Percentiles rank a stretch among this genome's conserved stretches.
phyloP scores from a whole-genome alignment of 2,888 invertebrate species.

The Gymnoscelis rufifasciata region DNA sequence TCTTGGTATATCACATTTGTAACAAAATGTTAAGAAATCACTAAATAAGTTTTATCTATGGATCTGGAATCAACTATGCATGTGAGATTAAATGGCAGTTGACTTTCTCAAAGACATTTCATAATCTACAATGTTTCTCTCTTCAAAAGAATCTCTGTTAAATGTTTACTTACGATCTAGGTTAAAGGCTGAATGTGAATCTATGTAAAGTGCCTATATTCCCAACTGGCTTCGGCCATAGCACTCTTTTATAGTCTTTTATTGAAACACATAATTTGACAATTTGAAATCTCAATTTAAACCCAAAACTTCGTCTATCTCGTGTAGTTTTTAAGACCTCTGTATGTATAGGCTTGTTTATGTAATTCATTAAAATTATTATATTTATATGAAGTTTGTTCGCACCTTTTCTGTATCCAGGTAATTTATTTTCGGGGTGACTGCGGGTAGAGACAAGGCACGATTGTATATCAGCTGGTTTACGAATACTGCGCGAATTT shows the following conservation, averaged over 20 bases:
- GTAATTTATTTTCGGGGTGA: constrained; percentile 15
- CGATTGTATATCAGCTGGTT: constrained; percentile 1
- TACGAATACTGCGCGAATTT: neutral
- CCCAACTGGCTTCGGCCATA: neutral
- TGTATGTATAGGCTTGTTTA: constrained; percentile 31
- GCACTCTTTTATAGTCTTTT: neutral
- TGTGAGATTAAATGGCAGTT: too few species aligned
- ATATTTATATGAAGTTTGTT: constrained; percentile 29
- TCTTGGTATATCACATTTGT: too few species aligned
- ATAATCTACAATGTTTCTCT: too few species aligned
- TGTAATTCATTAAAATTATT: constrained; percentile 18
- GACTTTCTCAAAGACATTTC: too few species aligned
- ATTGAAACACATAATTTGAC: constrained; percentile 5
- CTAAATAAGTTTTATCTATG: too few species aligned
- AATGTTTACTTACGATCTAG: constrained; percentile 2
- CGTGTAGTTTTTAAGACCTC: constrained; percentile 29
- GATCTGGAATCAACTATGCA: too few species aligned
- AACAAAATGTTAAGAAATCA: too few species aligned
- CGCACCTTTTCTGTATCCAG: constrained; percentile 24
- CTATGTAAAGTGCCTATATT: constrained; percentile 12
- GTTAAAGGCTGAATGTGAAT: constrained; percentile 11
- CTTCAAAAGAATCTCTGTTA: constrained; percentile 1
- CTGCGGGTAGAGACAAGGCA: constrained; percentile 12
- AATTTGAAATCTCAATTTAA: constrained; percentile 21
- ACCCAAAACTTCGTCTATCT: constrained; percentile 30